A percentile compares a stretch with the other conserved stretches of the same genome.
Conservation (phyloP, 64 coral and sea anemone genomes). For the Orbicella faveolata region DNA sequence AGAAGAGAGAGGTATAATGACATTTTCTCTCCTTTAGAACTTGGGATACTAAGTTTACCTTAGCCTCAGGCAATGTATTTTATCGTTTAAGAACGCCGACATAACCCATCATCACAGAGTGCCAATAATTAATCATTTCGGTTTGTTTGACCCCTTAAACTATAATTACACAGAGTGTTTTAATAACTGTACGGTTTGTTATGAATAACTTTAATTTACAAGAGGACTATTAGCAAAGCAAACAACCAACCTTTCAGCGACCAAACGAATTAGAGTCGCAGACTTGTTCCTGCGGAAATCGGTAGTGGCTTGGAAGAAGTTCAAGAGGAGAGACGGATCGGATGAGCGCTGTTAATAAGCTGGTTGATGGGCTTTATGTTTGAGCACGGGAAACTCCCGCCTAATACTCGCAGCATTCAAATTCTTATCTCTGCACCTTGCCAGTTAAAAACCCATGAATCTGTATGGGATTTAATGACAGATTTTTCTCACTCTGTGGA, state of each 20-base stretch:
- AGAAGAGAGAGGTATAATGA: conserved; percentile 1
- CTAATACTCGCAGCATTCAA: conserved; percentile 26
- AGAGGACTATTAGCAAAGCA: conserved; percentile 56
- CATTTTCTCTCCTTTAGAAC: background rate
- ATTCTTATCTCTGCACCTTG: conserved; percentile 32
- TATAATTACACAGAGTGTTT: conserved; percentile 34
- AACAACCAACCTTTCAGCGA: conserved; percentile 34
- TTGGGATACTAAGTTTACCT: background rate
- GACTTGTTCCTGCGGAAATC: conserved; percentile 15
- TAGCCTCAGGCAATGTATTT: conserved; percentile 9
- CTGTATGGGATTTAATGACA: background rate
- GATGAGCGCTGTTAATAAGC: conserved; percentile 18
- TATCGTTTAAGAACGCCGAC: background rate
- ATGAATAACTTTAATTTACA: conserved; percentile 45
- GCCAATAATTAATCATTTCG: conserved; percentile 28
- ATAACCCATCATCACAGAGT: conserved; percentile 5
- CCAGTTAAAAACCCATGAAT: background rate
- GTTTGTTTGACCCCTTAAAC: conserved; percentile 43
- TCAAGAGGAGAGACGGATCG: conserved; percentile 23
- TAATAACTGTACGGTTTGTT: conserved; percentile 37
- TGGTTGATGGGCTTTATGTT: conserved; percentile 9
- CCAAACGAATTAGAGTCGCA: background rate
- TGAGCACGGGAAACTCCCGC: background rate
- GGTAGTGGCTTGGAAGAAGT: conserved; percentile 12
- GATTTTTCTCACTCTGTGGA: background rate